Evolutionary conservation across 2,797 vertebrate species (phyloP), one percentile per base, ranked within the genome.

Genomic region (Valencia hispanica): DNA sequence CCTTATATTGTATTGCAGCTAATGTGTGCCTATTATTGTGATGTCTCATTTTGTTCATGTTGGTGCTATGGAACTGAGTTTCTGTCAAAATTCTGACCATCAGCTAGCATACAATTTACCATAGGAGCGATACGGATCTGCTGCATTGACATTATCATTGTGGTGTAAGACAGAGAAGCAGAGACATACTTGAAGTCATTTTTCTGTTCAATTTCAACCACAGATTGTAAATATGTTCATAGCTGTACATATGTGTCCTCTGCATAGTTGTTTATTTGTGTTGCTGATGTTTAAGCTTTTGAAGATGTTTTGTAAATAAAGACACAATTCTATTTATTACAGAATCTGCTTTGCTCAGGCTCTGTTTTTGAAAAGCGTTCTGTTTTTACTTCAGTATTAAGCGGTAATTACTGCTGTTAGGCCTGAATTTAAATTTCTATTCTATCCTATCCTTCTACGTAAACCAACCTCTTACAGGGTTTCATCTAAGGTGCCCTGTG

Each of bases 281-380:
- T 71, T 79, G 27, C 78, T 84, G 66, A 1, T 76, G 69, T 75
- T 86, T 79, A 75, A 78, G 43, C 61, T 43, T 81, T 85, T 53
- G 45, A 87, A 85, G 48, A 70, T 87, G 74, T 85, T 74, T 57
- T 93, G 92, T 93, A 90, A 55, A 91, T 83, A 91, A 93, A 93
- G 88, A 93, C 94, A 92, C 87, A 75, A 72, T 84, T 94, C 75
- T 94, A 95, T 95, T 96, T 95, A 95, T 94, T 94, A 79, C 84
- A 77, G 57, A 93, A 89, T 91, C 34, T 75, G 48, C 57, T 27
- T 34, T 69, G 14, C 81, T 70, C 75, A 73, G 18, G 10, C 63
- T 83, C 43, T 27, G 3, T 84, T 82, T 83, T 57, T 78, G 0
- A 4, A 45, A 59, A 71, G 15, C 1, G 15, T 51, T 25, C 22